phyloP scores from a whole-genome alignment of 2,113 vertebrate genomes.

The Anguilla japonica region DNA sequence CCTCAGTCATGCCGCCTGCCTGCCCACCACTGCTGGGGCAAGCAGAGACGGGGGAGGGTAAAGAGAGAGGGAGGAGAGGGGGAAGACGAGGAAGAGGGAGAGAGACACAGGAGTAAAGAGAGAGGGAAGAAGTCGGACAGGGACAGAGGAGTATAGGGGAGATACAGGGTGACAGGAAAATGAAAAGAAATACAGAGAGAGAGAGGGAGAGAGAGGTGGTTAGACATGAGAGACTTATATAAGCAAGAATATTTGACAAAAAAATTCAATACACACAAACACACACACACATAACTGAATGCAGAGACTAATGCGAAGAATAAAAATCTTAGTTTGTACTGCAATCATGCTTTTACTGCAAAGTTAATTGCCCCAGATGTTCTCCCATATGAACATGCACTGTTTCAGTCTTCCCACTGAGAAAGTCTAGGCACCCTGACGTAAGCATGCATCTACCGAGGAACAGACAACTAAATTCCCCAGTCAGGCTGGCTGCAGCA shows the following conservation, averaged over 20 bases:
- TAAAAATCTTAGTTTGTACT: background rate
- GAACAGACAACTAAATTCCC: background rate
- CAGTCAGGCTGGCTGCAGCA: background rate
- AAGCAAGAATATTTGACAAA: background rate
- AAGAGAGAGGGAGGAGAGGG: background rate
- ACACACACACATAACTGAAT: background rate
- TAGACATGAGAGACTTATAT: background rate
- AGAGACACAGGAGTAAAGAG: background rate
- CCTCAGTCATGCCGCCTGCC: constrained; percentile 82
- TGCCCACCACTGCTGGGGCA: constrained; percentile 47
- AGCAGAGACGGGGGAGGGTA: too few relatives aligned
- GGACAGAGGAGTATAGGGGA: background rate
- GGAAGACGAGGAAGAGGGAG: background rate
- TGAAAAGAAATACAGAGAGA: background rate
- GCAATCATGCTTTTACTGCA: background rate
- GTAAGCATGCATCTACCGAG: background rate
- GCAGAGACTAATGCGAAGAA: background rate
- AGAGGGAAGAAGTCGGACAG: background rate
- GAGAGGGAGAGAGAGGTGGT: background rate
- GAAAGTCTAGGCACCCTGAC: too few relatives aligned
- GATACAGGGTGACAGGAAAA: background rate
- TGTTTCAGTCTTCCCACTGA: background rate
- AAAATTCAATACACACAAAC: background rate
- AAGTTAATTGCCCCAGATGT: too few relatives aligned
- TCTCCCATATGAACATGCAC: background rate